Conservation (phyloP, 92 coral and sea anemone species). For the Epizoanthus illoricatus region DNA sequence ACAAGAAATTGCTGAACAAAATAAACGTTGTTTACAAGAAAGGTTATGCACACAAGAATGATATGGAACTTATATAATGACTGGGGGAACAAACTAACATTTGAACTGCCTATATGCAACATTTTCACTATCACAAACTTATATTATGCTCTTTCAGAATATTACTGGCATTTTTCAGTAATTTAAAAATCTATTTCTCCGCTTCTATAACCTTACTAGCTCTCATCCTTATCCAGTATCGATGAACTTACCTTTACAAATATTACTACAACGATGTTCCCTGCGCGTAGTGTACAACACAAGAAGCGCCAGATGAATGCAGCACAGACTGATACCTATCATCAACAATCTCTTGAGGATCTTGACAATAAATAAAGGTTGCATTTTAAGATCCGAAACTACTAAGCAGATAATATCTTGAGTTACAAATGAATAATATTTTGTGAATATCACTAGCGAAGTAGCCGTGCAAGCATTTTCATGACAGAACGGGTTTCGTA, state of each 20-base stretch:
- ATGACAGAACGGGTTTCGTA: neutral
- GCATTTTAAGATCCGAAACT: constrained; percentile 6
- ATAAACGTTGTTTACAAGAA: no score
- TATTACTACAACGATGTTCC: constrained; percentile 16
- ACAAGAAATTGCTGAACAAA: no score
- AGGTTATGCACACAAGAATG: no score
- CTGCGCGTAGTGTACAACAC: constrained; percentile 6
- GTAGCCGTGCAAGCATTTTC: neutral
- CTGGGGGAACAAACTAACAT: no score
- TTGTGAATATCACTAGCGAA: neutral
- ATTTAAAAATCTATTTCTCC: no score
- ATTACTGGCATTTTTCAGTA: no score
- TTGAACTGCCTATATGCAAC: no score
- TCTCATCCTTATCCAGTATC: neutral
- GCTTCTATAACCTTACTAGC: no score
- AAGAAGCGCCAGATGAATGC: constrained; percentile 13
- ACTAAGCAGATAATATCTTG: neutral
- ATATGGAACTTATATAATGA: no score
- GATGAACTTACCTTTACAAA: constrained; percentile 16
- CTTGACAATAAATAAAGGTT: constrained; percentile 5
- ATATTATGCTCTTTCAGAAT: no score
- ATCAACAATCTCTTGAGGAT: constrained; percentile 19
- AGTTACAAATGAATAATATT: neutral
- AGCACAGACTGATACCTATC: constrained; percentile 15
- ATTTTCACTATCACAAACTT: no score